Percentiles rank a stretch among this genome's conserved stretches.
Evolutionary conservation across 64 coral and sea anemone species (phyloP).

Genomic region (Stichodactyla helianthus): DNA sequence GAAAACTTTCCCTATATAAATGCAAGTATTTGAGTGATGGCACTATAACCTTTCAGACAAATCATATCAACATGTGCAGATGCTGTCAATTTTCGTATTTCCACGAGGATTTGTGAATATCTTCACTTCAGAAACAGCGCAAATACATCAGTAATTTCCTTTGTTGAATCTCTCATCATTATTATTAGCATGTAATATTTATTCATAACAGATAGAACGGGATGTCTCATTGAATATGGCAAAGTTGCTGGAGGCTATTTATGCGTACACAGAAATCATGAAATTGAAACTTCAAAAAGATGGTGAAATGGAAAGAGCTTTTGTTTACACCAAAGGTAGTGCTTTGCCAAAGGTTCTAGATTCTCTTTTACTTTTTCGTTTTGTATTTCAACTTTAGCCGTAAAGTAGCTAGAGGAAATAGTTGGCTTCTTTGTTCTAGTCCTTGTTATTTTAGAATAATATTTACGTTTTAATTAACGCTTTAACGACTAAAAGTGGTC

Average conservation of each 20-base stretch:
- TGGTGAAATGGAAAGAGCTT: too few species aligned
- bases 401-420: background rate
- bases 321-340: too few species aligned
- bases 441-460: background rate
- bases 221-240: background rate
- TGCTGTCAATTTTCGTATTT: background rate
- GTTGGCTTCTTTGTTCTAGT: background rate
- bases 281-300: too few species aligned
- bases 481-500: too few species aligned
- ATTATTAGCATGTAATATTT: background rate
- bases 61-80: background rate
- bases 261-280: too few species aligned
- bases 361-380: too few species aligned
- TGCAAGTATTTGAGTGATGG: background rate
- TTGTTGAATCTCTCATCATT: background rate
- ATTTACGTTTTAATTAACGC: background rate
- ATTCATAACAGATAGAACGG: background rate
- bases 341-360: too few species aligned
- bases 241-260: too few species aligned
- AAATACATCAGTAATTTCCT: background rate
- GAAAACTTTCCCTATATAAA: background rate
- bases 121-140: background rate
- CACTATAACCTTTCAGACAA: background rate
- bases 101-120: slow-evolving; percentile 10
- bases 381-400: background rate